phyloP scores from a whole-genome alignment of 2,113 vertebrate species.

The Paralichthys olivaceus region DNA sequence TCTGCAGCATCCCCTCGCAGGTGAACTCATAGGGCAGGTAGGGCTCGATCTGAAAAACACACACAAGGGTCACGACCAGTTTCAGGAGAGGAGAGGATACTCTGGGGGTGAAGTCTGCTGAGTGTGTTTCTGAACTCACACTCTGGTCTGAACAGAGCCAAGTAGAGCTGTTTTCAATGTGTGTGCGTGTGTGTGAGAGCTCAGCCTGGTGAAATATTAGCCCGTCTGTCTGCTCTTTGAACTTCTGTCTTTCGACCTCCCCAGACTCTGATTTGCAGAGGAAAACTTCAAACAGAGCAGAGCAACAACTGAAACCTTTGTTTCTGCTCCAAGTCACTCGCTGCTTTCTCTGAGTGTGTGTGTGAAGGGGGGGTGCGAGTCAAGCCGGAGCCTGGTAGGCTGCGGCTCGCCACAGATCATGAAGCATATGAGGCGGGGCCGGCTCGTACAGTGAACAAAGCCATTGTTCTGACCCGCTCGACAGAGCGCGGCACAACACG shows the following conservation, averaged over 20 bases:
- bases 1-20: conserved; percentile 97
- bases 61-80: background rate
- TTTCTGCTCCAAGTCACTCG: conserved; percentile 4
- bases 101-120: background rate
- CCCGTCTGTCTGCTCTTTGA: background rate
- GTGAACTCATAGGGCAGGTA: conserved; percentile 99
- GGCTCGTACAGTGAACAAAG: conserved; percentile 50
- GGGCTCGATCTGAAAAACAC: conserved; percentile 90
- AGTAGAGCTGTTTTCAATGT: background rate
- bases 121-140: background rate
- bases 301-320: conserved; percentile 56
- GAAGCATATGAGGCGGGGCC: conserved; percentile 29
- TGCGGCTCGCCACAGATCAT: conserved; percentile 43
- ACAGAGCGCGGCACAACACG: background rate
- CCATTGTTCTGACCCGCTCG: conserved; percentile 37
- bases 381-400: conserved; percentile 58
- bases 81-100: background rate
- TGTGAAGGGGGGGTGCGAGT: conserved; percentile 2
- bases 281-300: conserved; percentile 31
- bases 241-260: background rate
- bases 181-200: background rate
- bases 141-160: no score
- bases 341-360: conserved; percentile 2
- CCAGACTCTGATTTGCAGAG: conserved; percentile 5
- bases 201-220: conserved; percentile 22